Conservation (phyloP, 2,113 vertebrate species). For the Ictalurus punctatus region DNA sequence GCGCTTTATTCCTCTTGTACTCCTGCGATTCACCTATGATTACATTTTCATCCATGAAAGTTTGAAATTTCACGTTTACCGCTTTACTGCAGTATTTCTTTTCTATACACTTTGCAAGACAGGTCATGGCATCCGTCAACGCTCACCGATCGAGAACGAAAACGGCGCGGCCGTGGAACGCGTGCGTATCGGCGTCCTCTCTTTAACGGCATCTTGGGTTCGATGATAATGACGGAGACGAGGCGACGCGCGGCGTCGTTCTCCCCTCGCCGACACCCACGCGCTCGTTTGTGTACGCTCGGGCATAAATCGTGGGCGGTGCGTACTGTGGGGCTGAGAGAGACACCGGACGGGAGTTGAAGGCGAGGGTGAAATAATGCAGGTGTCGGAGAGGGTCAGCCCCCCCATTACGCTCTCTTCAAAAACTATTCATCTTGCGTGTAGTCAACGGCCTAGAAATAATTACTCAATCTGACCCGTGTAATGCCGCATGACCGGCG, state of each 20-base stretch:
- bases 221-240: slow-evolving; percentile 48
- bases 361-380: slow-evolving; percentile 90
- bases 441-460: slow-evolving; percentile 86
- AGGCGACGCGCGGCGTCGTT: slow-evolving; percentile 39
- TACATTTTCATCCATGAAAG: not conserved
- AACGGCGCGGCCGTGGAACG: not conserved
- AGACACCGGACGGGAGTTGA: slow-evolving; percentile 82
- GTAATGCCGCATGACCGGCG: slow-evolving; percentile 79
- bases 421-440: slow-evolving; percentile 93
- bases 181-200: slow-evolving; percentile 32
- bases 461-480: slow-evolving; percentile 87
- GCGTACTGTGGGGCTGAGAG: slow-evolving; percentile 84
- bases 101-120: not conserved
- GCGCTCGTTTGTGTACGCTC: slow-evolving; percentile 62
- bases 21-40: not conserved
- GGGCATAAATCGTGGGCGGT: slow-evolving; percentile 84
- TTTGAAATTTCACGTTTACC: not conserved
- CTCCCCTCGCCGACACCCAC: slow-evolving; percentile 69
- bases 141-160: not conserved
- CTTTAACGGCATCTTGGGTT: slow-evolving; percentile 17
- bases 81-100: not conserved
- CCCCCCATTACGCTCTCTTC: slow-evolving; percentile 89
- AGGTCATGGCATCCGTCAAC: not conserved
- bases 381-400: slow-evolving; percentile 84
- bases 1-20: not conserved